Evolutionary conservation across 92 coral and sea anemone species (phyloP), one percentile per base, ranked within the genome.

Genomic region (Porites divaricata): DNA sequence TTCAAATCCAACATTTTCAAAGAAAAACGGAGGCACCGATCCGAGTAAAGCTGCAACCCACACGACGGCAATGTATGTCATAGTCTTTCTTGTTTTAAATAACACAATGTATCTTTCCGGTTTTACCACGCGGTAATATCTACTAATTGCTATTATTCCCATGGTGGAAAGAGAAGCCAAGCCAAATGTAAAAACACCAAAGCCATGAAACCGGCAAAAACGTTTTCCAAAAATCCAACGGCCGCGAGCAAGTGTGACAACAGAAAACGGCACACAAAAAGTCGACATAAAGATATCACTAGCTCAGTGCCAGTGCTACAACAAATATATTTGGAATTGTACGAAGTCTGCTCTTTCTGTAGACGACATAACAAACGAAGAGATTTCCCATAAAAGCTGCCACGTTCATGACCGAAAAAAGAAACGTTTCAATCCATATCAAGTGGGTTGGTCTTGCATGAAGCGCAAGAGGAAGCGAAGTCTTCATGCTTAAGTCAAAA

Each of bases 151-250:
- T 6, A 65, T 65, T 0, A 65, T 11, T 22, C 24, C 70, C 70
- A 65, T 65, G 23, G 70, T 65, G 45, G 3, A 6, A 52, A 92
- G 85, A 9, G 93, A 86, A 6, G 70, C 80, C 85, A 83, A 68
- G 0, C 91, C 93, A 50, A 89, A 82, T 0, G 95, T 89, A 9
- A 92, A 83, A 13, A 90, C 76, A 22, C 76, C 74, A 50, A 92
- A 92, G 6, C 95, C 95, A 45, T 89, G 91, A 5, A 89, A 86
- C 20, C 78, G 90, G 63, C 95, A 92, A 72, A 86, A 89, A 1
- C 74, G 8, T 2, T 74, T 50, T 9, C 85, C 85, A 75, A 86
- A 76, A 6, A 50, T 59, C 83, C 92, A 92, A 56, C n/a, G 77
- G 26, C 93, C 93, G 8, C 81, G 79, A 14, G 79, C 57, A 49